Base-by-base conservation (phyloP, 2,113 vertebrate species). In the Leucopsar rothschildi region DNA sequence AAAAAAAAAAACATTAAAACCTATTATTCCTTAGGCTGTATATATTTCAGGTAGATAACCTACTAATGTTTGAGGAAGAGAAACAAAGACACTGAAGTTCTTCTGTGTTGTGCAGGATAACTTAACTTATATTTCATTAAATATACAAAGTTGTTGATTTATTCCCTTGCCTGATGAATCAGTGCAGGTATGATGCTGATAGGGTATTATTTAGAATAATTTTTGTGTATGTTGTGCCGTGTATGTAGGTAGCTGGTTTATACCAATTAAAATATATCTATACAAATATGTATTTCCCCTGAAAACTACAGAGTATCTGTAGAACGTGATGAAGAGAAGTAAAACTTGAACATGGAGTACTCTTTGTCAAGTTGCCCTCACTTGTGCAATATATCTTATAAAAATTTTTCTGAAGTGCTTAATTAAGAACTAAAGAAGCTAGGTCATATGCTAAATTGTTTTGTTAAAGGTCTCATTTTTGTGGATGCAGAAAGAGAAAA, bases 201-300 rank as follows among this genome's bases (percentile, higher is more conserved):
- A 39, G 8, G 22, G 6, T 80, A 47, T 68, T 80, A 42, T 52
- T 71, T 64, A 56, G 33, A 56, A 56, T 35, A 76, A 17, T 25
- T 65, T 69, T 61, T 70, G 12, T 64, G 28, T 65, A 9, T 3
- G 2, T 81, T 63, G 3, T 75, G 21, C 60, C 27, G 66, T 87
- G 57, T 39, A 23, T 55, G 22, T 77, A 53, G 10, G n/a, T 90
- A 47, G 27, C 42, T 84, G 35, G 27, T 75, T 85, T 86, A 25
- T 33, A 39, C 31, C 17, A 63, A 11, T 49, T 78, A 66, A 81
- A 81, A 78, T 57, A 24, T 18, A 42, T 47, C 16, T 47, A 10
- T 68, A 68, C 20, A 63, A 73, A 40, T 49, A 65, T 0, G 0
- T 69, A 33, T 24, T 66, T 50, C 7, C 52, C 4, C 73, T 68